phyloP scores from a whole-genome alignment of 1,140 invertebrate genomes.

The Meloidogyne hapla region DNA sequence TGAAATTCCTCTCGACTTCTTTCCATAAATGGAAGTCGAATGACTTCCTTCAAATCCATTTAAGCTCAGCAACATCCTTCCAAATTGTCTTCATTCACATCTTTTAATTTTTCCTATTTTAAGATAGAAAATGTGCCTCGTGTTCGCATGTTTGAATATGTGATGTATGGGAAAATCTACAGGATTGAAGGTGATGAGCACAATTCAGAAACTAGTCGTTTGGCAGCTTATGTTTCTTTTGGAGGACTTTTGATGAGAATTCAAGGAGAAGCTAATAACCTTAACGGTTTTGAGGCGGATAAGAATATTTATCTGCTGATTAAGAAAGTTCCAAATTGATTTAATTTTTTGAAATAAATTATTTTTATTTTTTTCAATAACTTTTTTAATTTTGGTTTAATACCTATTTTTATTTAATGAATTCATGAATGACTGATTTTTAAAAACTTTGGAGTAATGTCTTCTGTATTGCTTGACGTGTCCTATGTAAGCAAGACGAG shows the following conservation, averaged over 20 bases:
- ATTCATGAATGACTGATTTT: too few species aligned
- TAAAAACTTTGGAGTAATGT: too few species aligned
- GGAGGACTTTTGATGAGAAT: conserved; percentile 93
- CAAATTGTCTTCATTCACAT: neutral
- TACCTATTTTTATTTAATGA: neutral
- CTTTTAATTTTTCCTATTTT: neutral
- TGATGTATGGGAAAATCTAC: conserved; percentile 99
- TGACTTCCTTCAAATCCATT: too few species aligned
- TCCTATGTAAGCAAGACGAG: too few species aligned
- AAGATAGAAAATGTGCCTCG: conserved; percentile 39
- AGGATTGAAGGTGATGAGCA: conserved; percentile 91
- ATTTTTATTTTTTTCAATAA: conserved; percentile 27
- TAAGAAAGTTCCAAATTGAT: conserved; percentile 91
- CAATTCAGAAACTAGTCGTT: conserved; percentile 77
- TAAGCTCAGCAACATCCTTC: too few species aligned
- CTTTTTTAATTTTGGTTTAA: conserved; percentile 22
- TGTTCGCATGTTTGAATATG: conserved; percentile 96
- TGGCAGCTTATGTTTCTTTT: conserved; percentile 95
- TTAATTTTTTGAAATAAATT: neutral
- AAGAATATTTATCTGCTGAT: conserved; percentile 93
- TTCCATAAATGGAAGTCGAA: too few species aligned
- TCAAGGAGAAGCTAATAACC: conserved; percentile 93
- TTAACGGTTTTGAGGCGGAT: conserved; percentile 96
- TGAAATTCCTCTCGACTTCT: too few species aligned
- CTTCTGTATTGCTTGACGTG: too few species aligned